These are phyloP conservation scores for Coronaproctus castanopsis DNA, from an alignment of 2,888 invertebrate genomes.

Conservation along the genomic window DNA sequence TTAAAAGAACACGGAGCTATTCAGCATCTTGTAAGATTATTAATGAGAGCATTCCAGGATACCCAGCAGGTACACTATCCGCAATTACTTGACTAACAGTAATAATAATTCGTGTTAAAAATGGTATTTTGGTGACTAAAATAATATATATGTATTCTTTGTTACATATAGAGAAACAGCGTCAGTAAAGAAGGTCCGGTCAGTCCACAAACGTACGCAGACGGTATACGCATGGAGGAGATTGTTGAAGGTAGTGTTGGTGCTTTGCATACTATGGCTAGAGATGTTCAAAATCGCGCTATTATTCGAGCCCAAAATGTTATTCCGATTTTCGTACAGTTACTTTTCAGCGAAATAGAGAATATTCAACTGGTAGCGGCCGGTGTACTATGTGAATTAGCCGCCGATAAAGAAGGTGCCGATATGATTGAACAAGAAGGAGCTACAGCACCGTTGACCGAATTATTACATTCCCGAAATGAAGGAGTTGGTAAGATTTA, in stretches of 20 bases:
- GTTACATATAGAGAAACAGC: background rate
- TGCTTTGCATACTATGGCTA: slow-evolving; percentile 85
- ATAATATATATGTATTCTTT: too few relatives aligned
- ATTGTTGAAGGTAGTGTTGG: slow-evolving; percentile 96
- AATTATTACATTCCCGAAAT: slow-evolving; percentile 84
- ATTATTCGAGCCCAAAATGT: slow-evolving; percentile 83
- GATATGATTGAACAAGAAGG: slow-evolving; percentile 94
- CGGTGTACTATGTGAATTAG: slow-evolving; percentile 85
- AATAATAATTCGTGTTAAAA: too few relatives aligned
- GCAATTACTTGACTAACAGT: too few relatives aligned
- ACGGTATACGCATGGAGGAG: slow-evolving; percentile 97
- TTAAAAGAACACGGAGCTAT: slow-evolving; percentile 85
- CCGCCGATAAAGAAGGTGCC: slow-evolving; percentile 90
- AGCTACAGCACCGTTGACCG: slow-evolving; percentile 84
- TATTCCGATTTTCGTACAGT: slow-evolving; percentile 87
- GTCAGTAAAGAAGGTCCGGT: background rate
- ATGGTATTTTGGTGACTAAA: too few relatives aligned
- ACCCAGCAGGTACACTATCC: slow-evolving; percentile 80
- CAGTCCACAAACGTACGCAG: slow-evolving; percentile 32
- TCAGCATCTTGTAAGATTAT: slow-evolving; percentile 74
- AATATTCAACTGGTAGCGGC: slow-evolving; percentile 94
- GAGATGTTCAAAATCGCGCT: slow-evolving; percentile 79
- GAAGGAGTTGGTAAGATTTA: slow-evolving; percentile 57
- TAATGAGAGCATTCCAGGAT: slow-evolving; percentile 85
- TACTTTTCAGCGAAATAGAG: slow-evolving; percentile 89